Conservation (phyloP, 1,140 invertebrate genomes). For the Anastatus disparis region DNA sequence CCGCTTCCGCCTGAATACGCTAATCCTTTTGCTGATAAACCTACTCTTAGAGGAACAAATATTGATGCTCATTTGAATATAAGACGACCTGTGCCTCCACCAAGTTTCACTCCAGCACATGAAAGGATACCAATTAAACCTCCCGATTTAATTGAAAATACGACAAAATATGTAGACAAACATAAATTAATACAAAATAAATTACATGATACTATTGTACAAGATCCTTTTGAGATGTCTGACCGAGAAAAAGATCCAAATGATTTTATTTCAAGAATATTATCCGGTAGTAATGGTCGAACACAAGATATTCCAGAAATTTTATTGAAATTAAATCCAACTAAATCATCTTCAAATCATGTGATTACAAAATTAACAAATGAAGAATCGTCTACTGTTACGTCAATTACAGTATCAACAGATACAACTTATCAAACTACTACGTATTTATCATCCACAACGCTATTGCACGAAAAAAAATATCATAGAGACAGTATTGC, state of each 20-base stretch:
- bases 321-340: constrained; percentile 74
- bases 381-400: constrained; percentile 45
- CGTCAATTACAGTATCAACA: neutral
- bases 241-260: constrained; percentile 21
- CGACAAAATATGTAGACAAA: constrained; percentile 63
- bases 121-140: constrained; percentile 84
- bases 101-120: constrained; percentile 78
- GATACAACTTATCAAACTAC: constrained; percentile 15
- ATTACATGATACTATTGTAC: constrained; percentile 69
- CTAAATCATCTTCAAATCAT: constrained; percentile 65
- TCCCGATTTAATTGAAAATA: constrained; percentile 67
- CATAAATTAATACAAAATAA: constrained; percentile 71
- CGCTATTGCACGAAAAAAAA: constrained; percentile 43
- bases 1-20: constrained; percentile 80
- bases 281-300: constrained; percentile 82
- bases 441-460: constrained; percentile 26
- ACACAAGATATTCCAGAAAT: constrained; percentile 83
- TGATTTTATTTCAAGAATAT: constrained; percentile 73
- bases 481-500: constrained; percentile 51
- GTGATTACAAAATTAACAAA: constrained; percentile 48
- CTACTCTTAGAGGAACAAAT: constrained; percentile 79
- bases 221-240: constrained; percentile 46
- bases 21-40: constrained; percentile 86
- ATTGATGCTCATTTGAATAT: constrained; percentile 72
- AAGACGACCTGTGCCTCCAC: constrained; percentile 78